These are phyloP conservation scores for Bolborhynchus lineola DNA, from an alignment of 2,113 vertebrate species.

Conservation along the genomic window DNA sequence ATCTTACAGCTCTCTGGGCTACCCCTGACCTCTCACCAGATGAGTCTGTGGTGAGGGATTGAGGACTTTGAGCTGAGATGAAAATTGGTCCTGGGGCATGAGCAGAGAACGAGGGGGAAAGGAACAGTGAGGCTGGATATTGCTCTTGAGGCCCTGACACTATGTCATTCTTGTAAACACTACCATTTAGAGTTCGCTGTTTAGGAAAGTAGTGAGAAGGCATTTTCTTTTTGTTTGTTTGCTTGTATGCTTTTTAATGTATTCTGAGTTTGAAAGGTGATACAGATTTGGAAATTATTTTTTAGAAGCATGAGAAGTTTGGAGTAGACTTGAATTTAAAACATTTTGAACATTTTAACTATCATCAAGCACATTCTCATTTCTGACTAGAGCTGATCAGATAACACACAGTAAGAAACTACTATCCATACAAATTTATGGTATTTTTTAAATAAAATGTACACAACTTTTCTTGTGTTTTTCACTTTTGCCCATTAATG, in stretches of 20 bases:
- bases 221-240: neutral
- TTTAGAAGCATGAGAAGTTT: neutral
- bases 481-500: neutral
- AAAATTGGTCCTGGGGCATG: neutral
- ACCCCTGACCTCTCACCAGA: accelerated
- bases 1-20: neutral
- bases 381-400: neutral
- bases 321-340: neutral
- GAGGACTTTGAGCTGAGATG: too few species aligned
- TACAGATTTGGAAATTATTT: neutral
- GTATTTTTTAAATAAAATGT: neutral
- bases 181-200: neutral
- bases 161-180: neutral
- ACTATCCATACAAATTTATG: neutral
- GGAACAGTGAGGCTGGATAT: neutral
- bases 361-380: neutral
- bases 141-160: accelerated
- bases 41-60: neutral
- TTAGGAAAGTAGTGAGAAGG: neutral
- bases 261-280: neutral
- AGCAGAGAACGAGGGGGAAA: neutral
- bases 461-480: neutral
- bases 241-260: neutral
- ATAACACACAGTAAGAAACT: neutral
- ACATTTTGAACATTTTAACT: neutral